A percentile compares a stretch with the other conserved stretches of the same genome.
Evolutionary conservation across 2,888 invertebrate species (phyloP).

Genomic region (Leptarthrus brevirostris): DNA sequence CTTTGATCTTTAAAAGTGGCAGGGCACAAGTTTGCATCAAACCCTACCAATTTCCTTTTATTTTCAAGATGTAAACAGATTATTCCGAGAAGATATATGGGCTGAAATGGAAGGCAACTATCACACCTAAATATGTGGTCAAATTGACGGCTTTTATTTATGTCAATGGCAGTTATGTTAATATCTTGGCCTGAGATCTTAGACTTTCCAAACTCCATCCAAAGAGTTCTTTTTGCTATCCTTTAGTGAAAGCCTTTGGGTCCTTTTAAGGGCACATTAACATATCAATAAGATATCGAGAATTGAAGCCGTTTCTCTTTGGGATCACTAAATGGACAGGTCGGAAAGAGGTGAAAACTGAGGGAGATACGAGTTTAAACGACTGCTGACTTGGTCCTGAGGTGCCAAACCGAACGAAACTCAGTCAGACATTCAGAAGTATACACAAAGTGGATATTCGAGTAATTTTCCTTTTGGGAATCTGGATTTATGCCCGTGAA

Average conservation of each 20-base stretch:
- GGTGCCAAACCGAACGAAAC: background rate
- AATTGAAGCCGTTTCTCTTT: background rate
- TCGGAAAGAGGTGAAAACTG: constrained; percentile 34
- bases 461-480: constrained; percentile 28
- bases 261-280: constrained; percentile 31
- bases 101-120: background rate
- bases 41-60: no score
- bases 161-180: constrained; percentile 29
- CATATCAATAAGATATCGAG: constrained; percentile 37
- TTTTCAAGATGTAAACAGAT: background rate
- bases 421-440: background rate
- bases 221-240: background rate
- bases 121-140: constrained; percentile 20
- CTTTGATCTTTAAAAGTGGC: background rate
- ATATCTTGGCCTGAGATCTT: constrained; percentile 21
- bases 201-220: background rate
- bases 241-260: background rate
- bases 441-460: constrained; percentile 9
- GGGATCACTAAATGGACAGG: constrained; percentile 16
- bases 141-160: constrained; percentile 23
- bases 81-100: constrained; percentile 1
- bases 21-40: constrained; percentile 7
- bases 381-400: background rate
- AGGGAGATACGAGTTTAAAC: constrained; percentile 17
- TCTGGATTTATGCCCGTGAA: constrained; percentile 24